Evolutionary conservation across 2,113 vertebrate species (phyloP), one percentile per base, ranked within the genome.

Genomic region (Notarius lentiginosus): DNA sequence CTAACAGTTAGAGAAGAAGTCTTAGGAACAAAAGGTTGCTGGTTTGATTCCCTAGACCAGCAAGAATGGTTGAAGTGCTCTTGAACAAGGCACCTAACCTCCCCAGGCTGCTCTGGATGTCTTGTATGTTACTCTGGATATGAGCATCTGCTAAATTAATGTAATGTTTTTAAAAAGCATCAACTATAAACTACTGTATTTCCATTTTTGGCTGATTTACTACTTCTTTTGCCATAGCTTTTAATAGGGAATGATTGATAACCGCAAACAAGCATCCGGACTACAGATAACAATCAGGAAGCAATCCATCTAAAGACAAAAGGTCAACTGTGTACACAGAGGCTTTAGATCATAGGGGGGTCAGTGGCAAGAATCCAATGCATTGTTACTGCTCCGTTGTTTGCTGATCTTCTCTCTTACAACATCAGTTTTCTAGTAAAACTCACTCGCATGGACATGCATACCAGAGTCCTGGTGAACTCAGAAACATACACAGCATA

Each of bases 251-350:
- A 87, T 77, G 90, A 87, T 65, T 82, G 87, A 90, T 84, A 75
- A 87, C 61, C 27, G 41, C 60, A 86, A 86, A 82, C 34, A 82
- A 75, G 83, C 66, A 86, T 86, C 83, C 60, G 53, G 58, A 89
- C 86, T 49, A 86, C 24, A 49, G 80, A 90, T 89, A 89, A 70
- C 82, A 86, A 88, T 70, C 88, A 89, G 89, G 86, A 90, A 89
- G 88, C 87, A 90, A 88, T 90, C 90, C 84, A 90, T 90, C 90
- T 86, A 82, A 86, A 89, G 55, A 85, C 86, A 86, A 88, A 79
- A 86, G 80, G 75, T 86, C 81, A 81, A 86, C 83, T 47, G 61
- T 53, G 85, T 53, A 51, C 56, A 86, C 58, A 73, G 76, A 82
- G 76, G 75, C 51, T 73, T 56, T 79, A 65, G n/a, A 65, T 47